A percentile compares a stretch with the other conserved stretches of the same genome.
phyloP scores from a whole-genome alignment of 2,797 vertebrate species.

The Zenarchopterus dispar region DNA sequence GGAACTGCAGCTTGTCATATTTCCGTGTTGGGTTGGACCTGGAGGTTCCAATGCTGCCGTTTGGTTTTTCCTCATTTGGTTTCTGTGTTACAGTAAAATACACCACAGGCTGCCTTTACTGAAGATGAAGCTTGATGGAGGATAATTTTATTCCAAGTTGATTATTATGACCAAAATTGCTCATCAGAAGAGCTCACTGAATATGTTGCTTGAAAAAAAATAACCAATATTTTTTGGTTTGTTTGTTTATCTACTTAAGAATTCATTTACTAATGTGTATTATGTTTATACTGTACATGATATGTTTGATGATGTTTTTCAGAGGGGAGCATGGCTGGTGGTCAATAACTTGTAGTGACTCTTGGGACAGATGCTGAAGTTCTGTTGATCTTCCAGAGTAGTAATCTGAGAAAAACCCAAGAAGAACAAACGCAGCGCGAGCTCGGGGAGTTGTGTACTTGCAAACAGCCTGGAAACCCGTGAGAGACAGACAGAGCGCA shows the following conservation, averaged over 20 bases:
- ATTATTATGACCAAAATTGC: neutral
- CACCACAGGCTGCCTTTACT: no score
- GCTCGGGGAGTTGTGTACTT: slow-evolving; percentile 20
- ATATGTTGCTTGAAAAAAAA: neutral
- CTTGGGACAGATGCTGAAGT: neutral
- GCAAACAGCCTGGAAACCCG: slow-evolving; percentile 28
- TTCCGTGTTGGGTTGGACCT: no score
- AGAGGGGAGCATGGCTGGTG: no score
- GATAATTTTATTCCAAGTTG: neutral
- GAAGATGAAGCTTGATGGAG: no score
- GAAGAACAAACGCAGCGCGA: slow-evolving; percentile 27
- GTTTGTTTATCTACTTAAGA: neutral
- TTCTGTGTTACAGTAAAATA: no score
- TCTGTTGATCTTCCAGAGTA: neutral
- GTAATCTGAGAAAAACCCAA: neutral
- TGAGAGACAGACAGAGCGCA: slow-evolving; percentile 11
- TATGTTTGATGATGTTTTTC: no score
- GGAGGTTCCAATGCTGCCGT: no score
- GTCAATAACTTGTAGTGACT: no score
- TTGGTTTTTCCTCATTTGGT: no score
- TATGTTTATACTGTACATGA: no score
- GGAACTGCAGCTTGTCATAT: no score
- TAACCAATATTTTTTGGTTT: neutral
- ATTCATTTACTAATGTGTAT: no score
- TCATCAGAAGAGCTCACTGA: neutral